These are phyloP conservation scores for Megaceryle alcyon DNA, from an alignment of 2,797 vertebrate species.

Conservation along the genomic window DNA sequence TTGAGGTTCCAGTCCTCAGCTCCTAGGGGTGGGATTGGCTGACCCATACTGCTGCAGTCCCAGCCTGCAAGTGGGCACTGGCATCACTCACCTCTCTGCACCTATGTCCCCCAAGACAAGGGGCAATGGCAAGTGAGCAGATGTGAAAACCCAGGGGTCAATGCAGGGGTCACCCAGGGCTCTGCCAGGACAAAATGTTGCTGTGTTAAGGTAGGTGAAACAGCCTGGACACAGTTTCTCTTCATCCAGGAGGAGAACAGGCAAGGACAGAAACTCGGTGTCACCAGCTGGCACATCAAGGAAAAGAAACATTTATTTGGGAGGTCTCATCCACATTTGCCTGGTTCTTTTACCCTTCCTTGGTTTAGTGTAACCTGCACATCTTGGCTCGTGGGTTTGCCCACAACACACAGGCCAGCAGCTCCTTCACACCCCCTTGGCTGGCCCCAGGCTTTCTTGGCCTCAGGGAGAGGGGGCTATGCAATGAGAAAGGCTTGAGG, in stretches of 20 bases:
- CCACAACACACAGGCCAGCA: neutral
- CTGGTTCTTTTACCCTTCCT: neutral
- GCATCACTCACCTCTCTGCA: neutral
- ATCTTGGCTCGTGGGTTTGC: neutral
- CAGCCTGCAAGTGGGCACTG: neutral
- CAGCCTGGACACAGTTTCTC: accelerated
- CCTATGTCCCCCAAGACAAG: neutral
- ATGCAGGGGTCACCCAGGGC: accelerated
- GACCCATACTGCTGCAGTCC: neutral
- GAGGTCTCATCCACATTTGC: neutral
- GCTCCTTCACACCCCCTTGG: neutral
- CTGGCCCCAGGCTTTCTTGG: neutral
- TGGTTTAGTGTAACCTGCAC: neutral
- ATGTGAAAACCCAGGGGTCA: neutral
- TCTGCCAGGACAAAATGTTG: neutral
- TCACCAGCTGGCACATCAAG: neutral
- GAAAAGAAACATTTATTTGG: neutral
- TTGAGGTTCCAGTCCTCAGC: accelerated
- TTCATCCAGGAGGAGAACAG: neutral
- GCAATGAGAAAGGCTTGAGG: neutral
- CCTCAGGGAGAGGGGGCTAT: neutral
- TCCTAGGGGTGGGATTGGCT: neutral
- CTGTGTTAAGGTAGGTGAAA: neutral
- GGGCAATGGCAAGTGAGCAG: neutral
- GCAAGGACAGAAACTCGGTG: neutral